Conservation (phyloP, 1,140 invertebrate species). For the Propsilocerus akamusi region DNA sequence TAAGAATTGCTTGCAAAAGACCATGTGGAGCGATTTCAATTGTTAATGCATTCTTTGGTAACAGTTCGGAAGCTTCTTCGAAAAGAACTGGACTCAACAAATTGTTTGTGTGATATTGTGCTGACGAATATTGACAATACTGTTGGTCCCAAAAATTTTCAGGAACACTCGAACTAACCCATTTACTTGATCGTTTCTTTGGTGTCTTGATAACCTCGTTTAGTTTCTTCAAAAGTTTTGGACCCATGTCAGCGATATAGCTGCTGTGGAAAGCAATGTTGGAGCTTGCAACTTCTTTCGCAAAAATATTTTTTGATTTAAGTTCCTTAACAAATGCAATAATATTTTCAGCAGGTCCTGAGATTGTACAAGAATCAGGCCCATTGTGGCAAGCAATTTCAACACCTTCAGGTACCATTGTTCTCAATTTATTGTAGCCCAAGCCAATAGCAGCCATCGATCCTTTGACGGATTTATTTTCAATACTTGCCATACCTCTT, state of each 20-base stretch:
- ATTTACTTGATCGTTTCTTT: slow-evolving; percentile 49
- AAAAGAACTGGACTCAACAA: slow-evolving; percentile 68
- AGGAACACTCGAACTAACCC: slow-evolving; percentile 74
- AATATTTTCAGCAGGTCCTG: slow-evolving; percentile 57
- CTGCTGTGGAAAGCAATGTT: slow-evolving; percentile 73
- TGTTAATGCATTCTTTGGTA: slow-evolving; percentile 60
- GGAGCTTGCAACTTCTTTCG: slow-evolving; percentile 57
- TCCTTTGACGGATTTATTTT: slow-evolving; percentile 54
- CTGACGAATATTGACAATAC: slow-evolving; percentile 49
- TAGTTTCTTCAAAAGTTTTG: slow-evolving; percentile 49
- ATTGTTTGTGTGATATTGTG: slow-evolving; percentile 90
- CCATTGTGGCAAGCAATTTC: slow-evolving; percentile 77
- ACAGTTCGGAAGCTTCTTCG: slow-evolving; percentile 55
- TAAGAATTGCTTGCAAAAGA: slow-evolving; percentile 50
- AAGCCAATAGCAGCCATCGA: slow-evolving; percentile 71
- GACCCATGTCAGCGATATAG: slow-evolving; percentile 55
- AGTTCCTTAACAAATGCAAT: slow-evolving; percentile 45
- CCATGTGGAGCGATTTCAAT: slow-evolving; percentile 74
- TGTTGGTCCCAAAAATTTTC: slow-evolving; percentile 53
- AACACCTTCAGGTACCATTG: slow-evolving; percentile 41
- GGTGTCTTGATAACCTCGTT: slow-evolving; percentile 45
- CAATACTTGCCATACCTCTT: slow-evolving; percentile 63
- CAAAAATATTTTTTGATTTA: slow-evolving; percentile 58
- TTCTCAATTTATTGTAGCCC: slow-evolving; percentile 35
- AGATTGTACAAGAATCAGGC: slow-evolving; percentile 65